Evolutionary conservation across 2,888 invertebrate genomes (phyloP), one percentile per base, ranked within the genome.

Genomic region (Phyto melanocephala): DNA sequence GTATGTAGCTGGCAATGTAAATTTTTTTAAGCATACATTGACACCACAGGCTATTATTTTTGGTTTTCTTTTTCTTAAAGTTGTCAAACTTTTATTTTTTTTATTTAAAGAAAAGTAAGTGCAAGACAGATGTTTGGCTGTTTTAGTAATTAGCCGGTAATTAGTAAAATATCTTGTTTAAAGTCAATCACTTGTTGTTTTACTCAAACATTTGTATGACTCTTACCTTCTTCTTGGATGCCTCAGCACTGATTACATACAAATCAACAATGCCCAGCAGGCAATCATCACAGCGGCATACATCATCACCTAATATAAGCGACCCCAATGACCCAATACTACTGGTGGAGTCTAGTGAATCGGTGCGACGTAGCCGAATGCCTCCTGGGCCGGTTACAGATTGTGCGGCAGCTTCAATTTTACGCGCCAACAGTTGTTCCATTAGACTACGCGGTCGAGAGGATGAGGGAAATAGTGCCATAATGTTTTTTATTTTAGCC

Each of bases 211-310:
- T 5, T 5, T 28, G 28, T 28, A n/a, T 15, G 2, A 0, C n/a
- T 72, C 86, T 86, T 92, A 95, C 95, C 95, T 95, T 95, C 92
- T 93, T 94, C 86, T 92, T 92, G 84, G 91, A 92, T 84, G 92
- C 93, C 47, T 92, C 91, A 83, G 90, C 90, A 85, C 93, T 93
- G 58, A 91, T 91, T 67, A 93, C 93, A 89, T 95, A 95, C 85
- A 94, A 93, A 92, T 96, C 96, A 85, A 94, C 95, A 85, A 96
- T 96, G 5, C 96, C 96, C 85, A 96, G 92, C 81, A 96, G 92
- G 87, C 96, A 96, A 90, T 96, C 96, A 89, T 96, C 96, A 89
- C 96, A 96, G 82, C 94, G 93, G 90, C 96, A 96, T 85, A 96
- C 94, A 88, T 95, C 95, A 90, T 95, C 94, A 60, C 91, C 90